These are phyloP conservation scores for Tetranychus piercei DNA, from an alignment of 2,888 invertebrate species.

Conservation along the genomic window DNA sequence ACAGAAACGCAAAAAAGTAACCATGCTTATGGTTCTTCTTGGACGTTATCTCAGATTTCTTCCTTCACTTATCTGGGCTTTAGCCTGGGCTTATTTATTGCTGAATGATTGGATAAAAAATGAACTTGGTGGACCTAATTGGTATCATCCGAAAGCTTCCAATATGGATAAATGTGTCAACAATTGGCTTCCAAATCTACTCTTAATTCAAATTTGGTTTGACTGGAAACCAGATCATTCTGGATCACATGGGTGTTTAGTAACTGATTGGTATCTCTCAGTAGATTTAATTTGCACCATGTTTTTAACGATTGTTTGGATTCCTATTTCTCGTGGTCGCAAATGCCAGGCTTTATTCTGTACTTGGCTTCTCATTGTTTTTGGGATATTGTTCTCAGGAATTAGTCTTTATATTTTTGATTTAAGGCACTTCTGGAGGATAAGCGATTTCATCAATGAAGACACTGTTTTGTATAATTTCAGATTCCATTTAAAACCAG, in stretches of 20 bases:
- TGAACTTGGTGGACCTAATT: slow-evolving; percentile 7
- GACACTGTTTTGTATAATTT: not conserved
- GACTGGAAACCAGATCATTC: not conserved
- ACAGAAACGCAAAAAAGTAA: not conserved
- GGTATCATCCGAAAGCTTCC: not conserved
- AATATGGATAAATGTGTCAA: not conserved
- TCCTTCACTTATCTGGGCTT: not conserved
- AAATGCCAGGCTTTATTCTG: not conserved
- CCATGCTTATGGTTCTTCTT: not conserved
- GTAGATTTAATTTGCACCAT: not conserved
- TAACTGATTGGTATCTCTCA: slow-evolving; percentile 2
- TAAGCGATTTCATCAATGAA: slow-evolving; percentile 1
- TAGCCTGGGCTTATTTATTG: not conserved
- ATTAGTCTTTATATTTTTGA: not conserved
- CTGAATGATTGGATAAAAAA: not conserved
- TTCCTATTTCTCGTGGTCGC: not conserved
- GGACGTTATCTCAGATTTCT: not conserved
- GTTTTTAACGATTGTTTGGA: not conserved
- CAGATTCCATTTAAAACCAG: slow-evolving; percentile 1
- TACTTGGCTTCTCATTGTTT: not conserved
- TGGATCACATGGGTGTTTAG: not conserved
- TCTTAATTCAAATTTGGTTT: slow-evolving; percentile 4
- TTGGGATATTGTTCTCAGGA: not conserved
- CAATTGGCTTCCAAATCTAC: not conserved
- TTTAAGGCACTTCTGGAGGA: not conserved